Percentiles rank a stretch among this genome's conserved stretches.
These are phyloP conservation scores for Hydropsyche betteni DNA, from an alignment of 2,888 invertebrate genomes.

Conservation along the genomic window DNA sequence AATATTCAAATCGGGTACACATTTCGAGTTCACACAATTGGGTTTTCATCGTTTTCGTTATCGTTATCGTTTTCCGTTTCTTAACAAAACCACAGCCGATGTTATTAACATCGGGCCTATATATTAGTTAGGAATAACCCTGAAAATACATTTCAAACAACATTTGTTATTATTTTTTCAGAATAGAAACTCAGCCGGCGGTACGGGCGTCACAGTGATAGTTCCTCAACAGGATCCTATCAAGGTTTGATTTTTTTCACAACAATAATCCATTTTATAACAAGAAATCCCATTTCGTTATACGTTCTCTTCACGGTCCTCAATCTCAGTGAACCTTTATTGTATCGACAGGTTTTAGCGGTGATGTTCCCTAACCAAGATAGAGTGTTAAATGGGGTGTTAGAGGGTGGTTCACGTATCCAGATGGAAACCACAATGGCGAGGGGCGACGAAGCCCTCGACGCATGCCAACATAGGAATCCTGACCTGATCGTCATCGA, in stretches of 20 bases:
- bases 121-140: no score
- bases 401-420: conserved; percentile 61
- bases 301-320: no score
- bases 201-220: conserved; percentile 44
- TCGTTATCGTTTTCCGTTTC: no score
- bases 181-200: conserved; percentile 46
- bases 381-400: conserved; percentile 45
- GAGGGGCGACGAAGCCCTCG: conserved; percentile 66
- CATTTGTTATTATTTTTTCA: conserved; percentile 35
- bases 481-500: conserved; percentile 74
- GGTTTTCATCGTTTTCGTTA: no score
- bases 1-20: no score
- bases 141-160: no score
- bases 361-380: conserved; percentile 50
- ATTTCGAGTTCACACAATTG: no score
- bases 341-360: conserved; percentile 45
- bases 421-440: conserved; percentile 70
- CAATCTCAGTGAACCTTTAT: no score
- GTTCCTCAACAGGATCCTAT: conserved; percentile 47
- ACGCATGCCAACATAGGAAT: conserved; percentile 65
- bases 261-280: no score
- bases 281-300: no score
- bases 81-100: no score
- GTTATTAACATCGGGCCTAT: no score
- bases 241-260: conserved; percentile 34